Evolutionary conservation across 1,140 invertebrate species (phyloP).

Genomic region (Drusus annulatus): DNA sequence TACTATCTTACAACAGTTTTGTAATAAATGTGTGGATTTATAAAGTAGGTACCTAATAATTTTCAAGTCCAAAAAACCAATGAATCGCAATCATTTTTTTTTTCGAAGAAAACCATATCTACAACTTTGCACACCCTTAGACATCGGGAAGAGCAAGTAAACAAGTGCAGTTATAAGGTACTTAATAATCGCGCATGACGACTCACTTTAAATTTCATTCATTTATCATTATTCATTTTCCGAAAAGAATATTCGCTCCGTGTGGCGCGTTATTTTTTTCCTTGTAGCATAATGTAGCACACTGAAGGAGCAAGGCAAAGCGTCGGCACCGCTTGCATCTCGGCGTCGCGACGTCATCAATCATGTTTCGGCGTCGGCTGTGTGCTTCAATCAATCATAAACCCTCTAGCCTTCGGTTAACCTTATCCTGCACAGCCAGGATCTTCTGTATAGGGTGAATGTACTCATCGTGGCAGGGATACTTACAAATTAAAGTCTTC

Average conservation of each 20-base stretch:
- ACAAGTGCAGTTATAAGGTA: neutral
- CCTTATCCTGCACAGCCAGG: neutral
- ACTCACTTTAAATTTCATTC: slow-evolving; percentile 11
- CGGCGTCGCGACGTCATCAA: slow-evolving; percentile 51
- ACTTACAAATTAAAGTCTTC: neutral
- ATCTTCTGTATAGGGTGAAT: slow-evolving; percentile 1
- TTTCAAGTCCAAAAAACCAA: no score
- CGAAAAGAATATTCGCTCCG: neutral
- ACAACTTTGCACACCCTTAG: no score
- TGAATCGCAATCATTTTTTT: no score
- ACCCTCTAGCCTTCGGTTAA: slow-evolving; percentile 23
- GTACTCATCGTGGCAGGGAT: neutral
- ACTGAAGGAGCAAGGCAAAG: neutral
- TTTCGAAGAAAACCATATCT: no score
- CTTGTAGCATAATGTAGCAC: neutral
- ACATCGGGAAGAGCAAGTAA: no score
- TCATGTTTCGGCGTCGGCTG: slow-evolving; percentile 49
- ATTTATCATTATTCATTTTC: neutral
- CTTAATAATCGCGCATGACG: neutral
- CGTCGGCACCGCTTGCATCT: slow-evolving; percentile 37
- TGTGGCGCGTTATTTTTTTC: neutral
- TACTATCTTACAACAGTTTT: no score
- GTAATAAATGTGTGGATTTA: no score
- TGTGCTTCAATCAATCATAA: slow-evolving; percentile 37
- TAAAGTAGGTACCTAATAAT: no score